A percentile compares a stretch with the other conserved stretches of the same genome.
Conservation (phyloP, 2,888 invertebrate species). For the Pterostichus madidus region DNA sequence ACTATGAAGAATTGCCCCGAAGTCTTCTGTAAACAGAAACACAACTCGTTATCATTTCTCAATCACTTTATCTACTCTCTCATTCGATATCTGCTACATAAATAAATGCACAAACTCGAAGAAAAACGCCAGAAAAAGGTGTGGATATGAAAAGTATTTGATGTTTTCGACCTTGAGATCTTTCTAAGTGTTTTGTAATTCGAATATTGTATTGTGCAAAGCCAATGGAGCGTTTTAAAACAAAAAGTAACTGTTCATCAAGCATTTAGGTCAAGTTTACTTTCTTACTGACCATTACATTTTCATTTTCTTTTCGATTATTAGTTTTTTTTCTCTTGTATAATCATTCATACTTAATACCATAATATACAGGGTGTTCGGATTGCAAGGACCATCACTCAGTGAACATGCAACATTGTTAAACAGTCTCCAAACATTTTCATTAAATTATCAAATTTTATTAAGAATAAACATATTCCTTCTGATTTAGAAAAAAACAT, state of each 20-base stretch:
- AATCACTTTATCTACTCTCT: conserved; percentile 18
- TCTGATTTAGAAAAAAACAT: no score
- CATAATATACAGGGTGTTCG: background rate
- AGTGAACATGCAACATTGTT: no score
- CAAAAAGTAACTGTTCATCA: conserved; percentile 48
- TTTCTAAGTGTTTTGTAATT: conserved; percentile 33
- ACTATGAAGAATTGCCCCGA: conserved; percentile 42
- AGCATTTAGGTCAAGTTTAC: conserved; percentile 46
- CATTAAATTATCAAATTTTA: no score
- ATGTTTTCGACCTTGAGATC: conserved; percentile 45
- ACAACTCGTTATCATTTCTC: conserved; percentile 35
- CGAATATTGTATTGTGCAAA: conserved; percentile 39
- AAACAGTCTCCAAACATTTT: no score
- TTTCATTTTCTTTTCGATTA: conserved; percentile 25
- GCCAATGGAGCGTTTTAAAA: conserved; percentile 22
- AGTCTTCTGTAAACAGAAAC: conserved; percentile 25
- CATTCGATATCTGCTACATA: conserved; percentile 4
- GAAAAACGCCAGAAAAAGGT: background rate
- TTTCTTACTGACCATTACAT: conserved; percentile 18
- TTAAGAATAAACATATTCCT: no score
- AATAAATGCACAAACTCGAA: conserved; percentile 6
- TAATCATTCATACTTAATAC: background rate
- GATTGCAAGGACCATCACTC: no score
- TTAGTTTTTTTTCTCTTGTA: conserved; percentile 1
- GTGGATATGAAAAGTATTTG: conserved; percentile 14